Evolutionary conservation across 2,113 vertebrate species (phyloP), one percentile per base, ranked within the genome.

Genomic region (Sorex fumeus): DNA sequence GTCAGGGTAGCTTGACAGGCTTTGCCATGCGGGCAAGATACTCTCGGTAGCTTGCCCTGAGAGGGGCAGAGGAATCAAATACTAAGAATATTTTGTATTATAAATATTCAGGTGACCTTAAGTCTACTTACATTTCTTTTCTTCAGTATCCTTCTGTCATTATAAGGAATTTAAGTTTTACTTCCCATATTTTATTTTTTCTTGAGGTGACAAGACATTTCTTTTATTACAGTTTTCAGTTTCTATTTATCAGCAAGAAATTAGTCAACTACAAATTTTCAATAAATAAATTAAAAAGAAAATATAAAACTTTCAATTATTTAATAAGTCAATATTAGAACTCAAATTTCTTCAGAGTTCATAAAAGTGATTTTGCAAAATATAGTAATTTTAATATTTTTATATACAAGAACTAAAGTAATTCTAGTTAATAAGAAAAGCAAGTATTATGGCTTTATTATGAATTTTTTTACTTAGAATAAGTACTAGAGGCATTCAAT

Each of bases 321-420:
- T 32, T 80, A 69, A 80, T 80, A 80, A 76, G 6, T 89, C 32
- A n/a, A 6, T 21, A 4, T 81, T 27, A 74, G 15, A 19, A 53
- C 36, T 32, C 36, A 30, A 75, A 80, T 69, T 91, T 88, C 15
- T 69, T 34, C 5, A 45, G 6, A 88, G 0, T 43, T 60, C 67
- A 36, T 28, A 47, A 57, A 72, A 94, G 40, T 88, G 88, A 77
- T 69, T 6, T 27, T 12, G 83, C 32, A 53, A 88, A 34, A 12
- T 62, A 13, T 6, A 78, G 64, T 40, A 3, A 53, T 83, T 57
- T 70, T 16, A 66, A 34, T 30, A 67, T 72, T 69, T 72, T 60
- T 21, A 84, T 40, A 2, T 67, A 53, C 45, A 1, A 79, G 47
- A 72, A 88, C 0, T 84, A 78, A 88, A 78, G 8, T 67, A 69